These are phyloP conservation scores for Argyrosomus japonicus DNA, from an alignment of 2,113 vertebrate genomes.

Conservation along the genomic window DNA sequence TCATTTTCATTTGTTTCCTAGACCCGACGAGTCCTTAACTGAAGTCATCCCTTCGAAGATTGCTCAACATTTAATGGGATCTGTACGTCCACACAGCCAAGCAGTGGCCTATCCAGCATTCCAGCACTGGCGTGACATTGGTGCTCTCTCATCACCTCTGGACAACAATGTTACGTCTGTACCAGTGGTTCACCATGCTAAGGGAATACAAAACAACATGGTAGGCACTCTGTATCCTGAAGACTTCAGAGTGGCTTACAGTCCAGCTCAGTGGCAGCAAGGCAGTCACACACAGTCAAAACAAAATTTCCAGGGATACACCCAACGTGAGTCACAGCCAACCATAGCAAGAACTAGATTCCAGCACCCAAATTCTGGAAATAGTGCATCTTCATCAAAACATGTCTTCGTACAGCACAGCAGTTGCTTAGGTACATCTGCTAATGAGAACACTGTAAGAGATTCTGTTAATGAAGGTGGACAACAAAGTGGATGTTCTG, in stretches of 20 bases:
- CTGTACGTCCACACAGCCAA: not conserved
- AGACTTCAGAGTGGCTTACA: not conserved
- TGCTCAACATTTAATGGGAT: constrained; percentile 8
- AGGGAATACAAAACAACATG: not conserved
- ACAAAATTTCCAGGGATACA: not conserved
- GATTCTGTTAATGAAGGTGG: not conserved
- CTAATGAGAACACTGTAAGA: not conserved
- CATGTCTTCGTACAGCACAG: not conserved
- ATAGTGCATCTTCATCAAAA: not conserved
- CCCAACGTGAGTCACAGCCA: not conserved
- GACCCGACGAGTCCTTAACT: not conserved
- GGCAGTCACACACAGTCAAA: not conserved
- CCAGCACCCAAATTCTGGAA: not conserved
- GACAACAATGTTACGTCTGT: not conserved
- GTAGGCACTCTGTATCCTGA: not conserved
- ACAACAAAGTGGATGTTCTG: not conserved
- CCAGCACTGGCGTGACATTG: not conserved
- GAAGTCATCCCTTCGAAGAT: constrained; percentile 30
- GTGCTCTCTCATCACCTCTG: not conserved
- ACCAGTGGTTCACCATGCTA: not conserved
- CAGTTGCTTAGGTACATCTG: not conserved
- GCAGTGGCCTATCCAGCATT: not conserved
- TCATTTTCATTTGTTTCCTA: constrained; percentile 29
- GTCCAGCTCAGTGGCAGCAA: not conserved
- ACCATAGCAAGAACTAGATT: not conserved